Conservation (phyloP, 2,113 vertebrate species). For the Hydrochoerus hydrochaeris region DNA sequence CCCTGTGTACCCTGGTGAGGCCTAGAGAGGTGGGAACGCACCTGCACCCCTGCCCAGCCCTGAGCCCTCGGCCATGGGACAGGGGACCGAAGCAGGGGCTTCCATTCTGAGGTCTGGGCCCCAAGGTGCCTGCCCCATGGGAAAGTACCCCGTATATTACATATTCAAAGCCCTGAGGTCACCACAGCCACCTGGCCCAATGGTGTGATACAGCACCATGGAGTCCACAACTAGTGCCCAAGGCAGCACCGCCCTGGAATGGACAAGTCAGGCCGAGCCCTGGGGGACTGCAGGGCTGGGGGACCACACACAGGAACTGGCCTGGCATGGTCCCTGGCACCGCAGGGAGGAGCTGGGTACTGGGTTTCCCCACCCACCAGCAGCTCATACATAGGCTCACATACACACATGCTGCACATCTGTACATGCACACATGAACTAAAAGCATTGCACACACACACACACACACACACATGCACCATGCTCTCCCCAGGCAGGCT, state of each 20-base stretch:
- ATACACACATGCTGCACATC: neutral
- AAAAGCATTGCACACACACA: too few relatives aligned
- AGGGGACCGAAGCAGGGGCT: neutral
- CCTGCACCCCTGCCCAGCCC: neutral
- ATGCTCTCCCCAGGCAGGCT: neutral
- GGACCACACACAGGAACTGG: neutral
- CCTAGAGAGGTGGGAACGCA: neutral
- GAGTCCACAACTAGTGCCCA: too few relatives aligned
- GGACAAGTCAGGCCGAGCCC: accelerated
- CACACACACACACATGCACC: too few relatives aligned
- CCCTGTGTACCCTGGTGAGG: neutral
- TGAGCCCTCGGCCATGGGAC: neutral
- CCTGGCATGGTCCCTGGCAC: accelerated
- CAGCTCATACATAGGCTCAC: neutral
- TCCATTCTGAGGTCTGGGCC: neutral
- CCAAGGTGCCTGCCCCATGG: too few relatives aligned
- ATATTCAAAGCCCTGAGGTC: accelerated
- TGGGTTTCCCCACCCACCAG: neutral
- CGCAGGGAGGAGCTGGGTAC: neutral
- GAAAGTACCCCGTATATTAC: too few relatives aligned
- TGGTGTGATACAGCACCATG: too few relatives aligned
- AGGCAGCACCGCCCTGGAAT: accelerated
- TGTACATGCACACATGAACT: too few relatives aligned
- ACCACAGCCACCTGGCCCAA: neutral
- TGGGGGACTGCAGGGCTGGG: neutral